Conservation (phyloP, 2,888 invertebrate genomes). For the Idaea aversata region DNA sequence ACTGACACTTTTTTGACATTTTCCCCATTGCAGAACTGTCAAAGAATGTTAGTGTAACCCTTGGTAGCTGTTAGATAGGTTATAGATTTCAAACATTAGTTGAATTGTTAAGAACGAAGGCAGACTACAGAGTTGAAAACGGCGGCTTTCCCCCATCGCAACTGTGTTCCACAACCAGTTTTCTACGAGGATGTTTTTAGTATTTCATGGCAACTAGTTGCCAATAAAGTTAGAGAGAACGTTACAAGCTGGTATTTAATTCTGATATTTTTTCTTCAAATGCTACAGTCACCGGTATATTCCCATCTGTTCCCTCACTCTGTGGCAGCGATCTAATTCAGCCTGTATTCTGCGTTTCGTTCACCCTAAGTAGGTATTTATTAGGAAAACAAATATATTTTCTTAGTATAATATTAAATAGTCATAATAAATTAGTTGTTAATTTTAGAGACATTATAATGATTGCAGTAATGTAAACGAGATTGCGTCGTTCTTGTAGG, state of each 20-base stretch:
- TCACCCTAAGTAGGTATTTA: slow-evolving; percentile 33
- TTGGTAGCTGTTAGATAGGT: too few species aligned
- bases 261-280: background rate
- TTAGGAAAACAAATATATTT: slow-evolving; percentile 37
- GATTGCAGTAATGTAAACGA: slow-evolving; percentile 49
- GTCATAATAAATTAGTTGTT: slow-evolving; percentile 60
- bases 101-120: too few species aligned
- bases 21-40: too few species aligned
- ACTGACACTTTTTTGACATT: too few species aligned
- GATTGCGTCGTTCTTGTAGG: slow-evolving; percentile 38
- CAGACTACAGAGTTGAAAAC: too few species aligned
- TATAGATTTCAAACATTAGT: too few species aligned
- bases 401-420: slow-evolving; percentile 67
- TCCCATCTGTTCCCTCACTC: background rate
- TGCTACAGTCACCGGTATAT: background rate
- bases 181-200: too few species aligned
- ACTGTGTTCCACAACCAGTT: too few species aligned
- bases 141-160: too few species aligned
- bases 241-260: background rate
- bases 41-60: too few species aligned
- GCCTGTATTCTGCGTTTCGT: background rate
- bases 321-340: background rate
- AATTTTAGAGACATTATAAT: slow-evolving; percentile 40
- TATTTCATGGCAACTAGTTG: too few species aligned
- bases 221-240: too few species aligned